A percentile compares a stretch with the other conserved stretches of the same genome.
phyloP scores from a whole-genome alignment of 2,113 vertebrate species.

The Nothocercus nigrocapillus region DNA sequence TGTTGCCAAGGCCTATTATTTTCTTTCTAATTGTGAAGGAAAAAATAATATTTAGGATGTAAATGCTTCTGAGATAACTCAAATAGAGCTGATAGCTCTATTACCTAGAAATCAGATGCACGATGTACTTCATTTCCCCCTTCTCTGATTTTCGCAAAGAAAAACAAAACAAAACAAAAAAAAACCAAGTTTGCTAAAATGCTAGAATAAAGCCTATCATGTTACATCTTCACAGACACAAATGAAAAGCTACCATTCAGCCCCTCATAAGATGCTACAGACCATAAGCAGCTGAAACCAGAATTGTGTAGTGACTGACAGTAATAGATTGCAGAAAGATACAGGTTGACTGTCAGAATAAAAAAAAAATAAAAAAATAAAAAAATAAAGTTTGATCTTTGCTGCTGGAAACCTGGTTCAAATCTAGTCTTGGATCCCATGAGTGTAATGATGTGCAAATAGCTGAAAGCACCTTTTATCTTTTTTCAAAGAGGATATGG shows the following conservation, averaged over 20 bases:
- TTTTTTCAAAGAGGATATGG: neutral
- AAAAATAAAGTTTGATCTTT: neutral
- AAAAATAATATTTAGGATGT: neutral
- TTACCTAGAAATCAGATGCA: neutral
- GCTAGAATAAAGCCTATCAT: neutral
- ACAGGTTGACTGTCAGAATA: neutral
- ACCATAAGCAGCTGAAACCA: neutral
- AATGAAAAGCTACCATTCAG: neutral
- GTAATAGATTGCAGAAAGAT: neutral
- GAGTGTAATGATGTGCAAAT: neutral
- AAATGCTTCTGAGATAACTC: neutral
- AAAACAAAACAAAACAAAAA: no score
- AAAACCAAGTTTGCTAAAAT: neutral
- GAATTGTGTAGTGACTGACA: neutral
- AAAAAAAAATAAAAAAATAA: neutral
- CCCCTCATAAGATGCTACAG: neutral
- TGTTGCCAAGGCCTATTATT: neutral
- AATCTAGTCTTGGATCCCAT: neutral
- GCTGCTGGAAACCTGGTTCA: neutral
- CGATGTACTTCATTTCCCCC: neutral
- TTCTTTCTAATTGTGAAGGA: neutral
- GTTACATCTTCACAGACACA: neutral
- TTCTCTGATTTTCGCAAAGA: neutral
- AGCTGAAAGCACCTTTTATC: neutral
- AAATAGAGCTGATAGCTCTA: neutral